phyloP scores from a whole-genome alignment of 2,888 invertebrate genomes.

The Liodrosophila aerea region DNA sequence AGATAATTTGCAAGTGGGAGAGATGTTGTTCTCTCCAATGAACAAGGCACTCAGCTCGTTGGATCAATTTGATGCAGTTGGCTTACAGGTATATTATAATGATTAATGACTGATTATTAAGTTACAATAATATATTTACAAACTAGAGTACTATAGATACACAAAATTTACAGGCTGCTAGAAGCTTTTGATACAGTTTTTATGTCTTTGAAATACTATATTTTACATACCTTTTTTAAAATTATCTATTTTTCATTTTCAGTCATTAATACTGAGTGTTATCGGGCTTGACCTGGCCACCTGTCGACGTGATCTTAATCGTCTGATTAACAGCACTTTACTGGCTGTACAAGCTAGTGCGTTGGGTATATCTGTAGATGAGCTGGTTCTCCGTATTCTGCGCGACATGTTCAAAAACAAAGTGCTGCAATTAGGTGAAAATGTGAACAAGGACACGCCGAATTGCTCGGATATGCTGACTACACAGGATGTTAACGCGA shows the following conservation, averaged over 20 bases:
- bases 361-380: slow-evolving; percentile 68
- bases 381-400: slow-evolving; percentile 74
- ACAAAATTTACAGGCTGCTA: too few relatives aligned
- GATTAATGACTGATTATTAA: too few relatives aligned
- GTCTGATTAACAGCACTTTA: slow-evolving; percentile 85
- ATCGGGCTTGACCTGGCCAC: slow-evolving; percentile 86
- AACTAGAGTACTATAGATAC: too few relatives aligned
- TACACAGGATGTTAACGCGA: slow-evolving; percentile 74
- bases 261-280: slow-evolving; percentile 87
- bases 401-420: slow-evolving; percentile 81
- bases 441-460: slow-evolving; percentile 22
- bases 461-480: slow-evolving; percentile 73
- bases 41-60: slow-evolving; percentile 86
- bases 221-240: too few relatives aligned
- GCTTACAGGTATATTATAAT: slow-evolving; percentile 82
- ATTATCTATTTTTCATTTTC: background rate
- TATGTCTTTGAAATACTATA: too few relatives aligned
- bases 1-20: slow-evolving; percentile 85
- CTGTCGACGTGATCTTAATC: slow-evolving; percentile 83
- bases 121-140: too few relatives aligned
- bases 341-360: slow-evolving; percentile 86
- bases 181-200: too few relatives aligned
- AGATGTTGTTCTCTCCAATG: slow-evolving; percentile 86
- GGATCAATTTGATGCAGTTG: slow-evolving; percentile 83
- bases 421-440: slow-evolving; percentile 70